Conservation (phyloP, 1,140 invertebrate genomes). For the Ridgeia piscesae region DNA sequence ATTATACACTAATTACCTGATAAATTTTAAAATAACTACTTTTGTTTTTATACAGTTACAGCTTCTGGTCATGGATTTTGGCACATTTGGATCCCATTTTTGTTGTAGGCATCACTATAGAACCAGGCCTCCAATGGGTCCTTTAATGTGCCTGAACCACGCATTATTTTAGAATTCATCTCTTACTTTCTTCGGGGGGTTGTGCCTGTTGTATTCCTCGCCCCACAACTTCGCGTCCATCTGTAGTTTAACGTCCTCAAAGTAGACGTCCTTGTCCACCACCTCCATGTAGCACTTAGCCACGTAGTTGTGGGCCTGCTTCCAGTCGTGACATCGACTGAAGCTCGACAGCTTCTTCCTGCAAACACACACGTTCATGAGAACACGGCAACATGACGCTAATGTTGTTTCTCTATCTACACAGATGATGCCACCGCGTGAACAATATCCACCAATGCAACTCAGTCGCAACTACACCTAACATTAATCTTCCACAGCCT, state of each 20-base stretch:
- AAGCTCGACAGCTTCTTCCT: conserved; percentile 64
- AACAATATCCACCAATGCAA: neutral
- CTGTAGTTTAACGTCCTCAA: conserved; percentile 65
- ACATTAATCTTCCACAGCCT: neutral
- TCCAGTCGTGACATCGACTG: conserved; percentile 58
- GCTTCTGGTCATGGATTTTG: too few species aligned
- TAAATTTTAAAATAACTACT: too few species aligned
- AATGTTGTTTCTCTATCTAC: neutral
- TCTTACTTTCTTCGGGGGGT: conserved; percentile 66
- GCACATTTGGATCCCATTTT: too few species aligned
- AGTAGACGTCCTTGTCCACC: conserved; percentile 61
- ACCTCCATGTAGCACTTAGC: conserved; percentile 64
- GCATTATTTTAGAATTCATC: neutral
- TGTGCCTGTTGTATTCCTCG: conserved; percentile 66
- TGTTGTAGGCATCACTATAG: too few species aligned
- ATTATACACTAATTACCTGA: too few species aligned
- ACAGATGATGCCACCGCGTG: neutral
- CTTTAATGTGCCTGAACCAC: too few species aligned
- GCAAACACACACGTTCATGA: conserved; percentile 18
- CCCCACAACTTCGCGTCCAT: conserved; percentile 70
- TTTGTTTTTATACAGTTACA: too few species aligned
- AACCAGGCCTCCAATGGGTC: too few species aligned
- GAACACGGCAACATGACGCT: neutral
- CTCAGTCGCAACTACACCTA: neutral
- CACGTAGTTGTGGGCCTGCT: conserved; percentile 63